phyloP scores from a whole-genome alignment of 2,888 invertebrate genomes.

The Hydrotaea diabolus region DNA sequence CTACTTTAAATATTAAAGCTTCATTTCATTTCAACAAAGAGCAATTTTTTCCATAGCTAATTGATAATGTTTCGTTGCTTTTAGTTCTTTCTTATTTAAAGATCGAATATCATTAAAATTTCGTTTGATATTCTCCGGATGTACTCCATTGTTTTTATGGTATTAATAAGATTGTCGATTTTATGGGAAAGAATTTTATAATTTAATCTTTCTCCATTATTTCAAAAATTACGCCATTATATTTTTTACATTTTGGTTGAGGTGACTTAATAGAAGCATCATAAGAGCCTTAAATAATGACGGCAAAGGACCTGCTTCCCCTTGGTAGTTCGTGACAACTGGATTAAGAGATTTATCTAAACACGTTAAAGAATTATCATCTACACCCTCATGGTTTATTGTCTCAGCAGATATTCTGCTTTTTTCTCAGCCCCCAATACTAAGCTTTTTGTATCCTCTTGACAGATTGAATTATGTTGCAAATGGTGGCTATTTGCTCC shows the following conservation, averaged over 20 bases:
- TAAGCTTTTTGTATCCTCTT: conserved; percentile 40
- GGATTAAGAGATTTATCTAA: too few species aligned
- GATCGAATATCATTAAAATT: background rate
- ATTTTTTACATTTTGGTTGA: conserved; percentile 14
- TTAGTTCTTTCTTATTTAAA: conserved; percentile 4
- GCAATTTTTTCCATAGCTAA: conserved; percentile 27
- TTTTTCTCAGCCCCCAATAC: background rate
- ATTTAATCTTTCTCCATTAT: conserved; percentile 36
- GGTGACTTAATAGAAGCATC: background rate
- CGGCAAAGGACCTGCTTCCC: too few species aligned
- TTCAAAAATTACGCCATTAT: conserved; percentile 11
- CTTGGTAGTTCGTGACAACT: too few species aligned
- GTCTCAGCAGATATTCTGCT: background rate
- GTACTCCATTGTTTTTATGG: too few species aligned
- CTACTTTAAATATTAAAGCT: conserved; percentile 40
- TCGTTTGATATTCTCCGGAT: too few species aligned
- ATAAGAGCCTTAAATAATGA: background rate
- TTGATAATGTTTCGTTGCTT: background rate
- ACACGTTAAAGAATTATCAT: too few species aligned
- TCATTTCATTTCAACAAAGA: conserved; percentile 25
- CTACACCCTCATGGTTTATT: background rate
- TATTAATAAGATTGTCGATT: too few species aligned
- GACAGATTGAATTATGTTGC: background rate
- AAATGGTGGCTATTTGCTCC: too few species aligned
- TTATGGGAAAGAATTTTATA: too few species aligned